Evolutionary conservation across 2,113 vertebrate species (phyloP).

Genomic region (Mastomys natalensis): DNA sequence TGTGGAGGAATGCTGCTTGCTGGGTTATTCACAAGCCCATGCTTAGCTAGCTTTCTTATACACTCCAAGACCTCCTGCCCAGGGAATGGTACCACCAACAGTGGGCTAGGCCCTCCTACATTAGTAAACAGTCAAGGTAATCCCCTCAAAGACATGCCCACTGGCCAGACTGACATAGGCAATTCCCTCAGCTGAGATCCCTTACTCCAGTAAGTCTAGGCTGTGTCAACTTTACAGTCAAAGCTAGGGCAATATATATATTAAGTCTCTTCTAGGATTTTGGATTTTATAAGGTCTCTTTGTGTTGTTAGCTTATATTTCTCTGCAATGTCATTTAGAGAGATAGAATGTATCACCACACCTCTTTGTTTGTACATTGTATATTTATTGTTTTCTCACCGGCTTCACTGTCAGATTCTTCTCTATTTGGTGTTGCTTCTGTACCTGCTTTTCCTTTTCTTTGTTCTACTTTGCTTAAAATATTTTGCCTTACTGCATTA

Average conservation of each 20-base stretch:
- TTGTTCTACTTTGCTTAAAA: neutral
- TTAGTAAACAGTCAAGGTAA: neutral
- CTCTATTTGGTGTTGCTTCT: neutral
- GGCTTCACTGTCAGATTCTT: neutral
- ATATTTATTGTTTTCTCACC: neutral
- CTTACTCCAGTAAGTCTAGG: no score
- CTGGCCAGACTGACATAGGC: neutral
- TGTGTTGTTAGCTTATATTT: neutral
- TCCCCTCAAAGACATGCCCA: neutral
- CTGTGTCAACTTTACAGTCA: neutral
- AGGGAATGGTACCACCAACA: neutral
- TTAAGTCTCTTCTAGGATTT: neutral
- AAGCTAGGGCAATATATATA: neutral
- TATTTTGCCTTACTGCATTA: neutral
- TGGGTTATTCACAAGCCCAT: neutral
- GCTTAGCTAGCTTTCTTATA: neutral
- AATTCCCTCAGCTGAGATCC: neutral
- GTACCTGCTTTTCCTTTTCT: neutral
- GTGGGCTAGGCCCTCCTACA: neutral
- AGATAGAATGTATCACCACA: neutral
- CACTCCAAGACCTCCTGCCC: neutral
- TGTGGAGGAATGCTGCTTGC: neutral
- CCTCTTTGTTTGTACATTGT: neutral
- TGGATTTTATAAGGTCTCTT: neutral
- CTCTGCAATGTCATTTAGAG: neutral